These are phyloP conservation scores for Thaumatotibia leucotreta DNA, from an alignment of 1,140 invertebrate genomes.

Conservation along the genomic window DNA sequence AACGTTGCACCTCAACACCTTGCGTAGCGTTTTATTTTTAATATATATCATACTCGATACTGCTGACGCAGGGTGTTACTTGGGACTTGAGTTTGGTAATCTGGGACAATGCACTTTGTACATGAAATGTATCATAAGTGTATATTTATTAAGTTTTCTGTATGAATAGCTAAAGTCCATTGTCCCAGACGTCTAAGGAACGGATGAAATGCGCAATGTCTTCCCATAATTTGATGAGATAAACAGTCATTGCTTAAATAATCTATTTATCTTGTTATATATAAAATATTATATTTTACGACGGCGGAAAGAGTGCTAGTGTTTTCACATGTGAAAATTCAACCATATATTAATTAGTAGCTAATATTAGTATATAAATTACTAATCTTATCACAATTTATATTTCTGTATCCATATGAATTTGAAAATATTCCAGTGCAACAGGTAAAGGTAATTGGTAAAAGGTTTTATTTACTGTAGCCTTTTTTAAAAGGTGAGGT, in stretches of 20 bases:
- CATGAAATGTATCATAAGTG: background rate
- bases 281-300: constrained; percentile 66
- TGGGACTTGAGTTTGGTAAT: constrained; percentile 55
- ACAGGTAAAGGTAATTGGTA: constrained; percentile 61
- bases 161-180: constrained; percentile 41
- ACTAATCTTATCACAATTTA: constrained; percentile 66
- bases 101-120: constrained; percentile 60
- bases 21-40: constrained; percentile 37
- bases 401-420: constrained; percentile 49
- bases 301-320: constrained; percentile 72
- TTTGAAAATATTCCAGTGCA: constrained; percentile 58
- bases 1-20: constrained; percentile 39
- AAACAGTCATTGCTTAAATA: constrained; percentile 70
- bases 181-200: constrained; percentile 66
- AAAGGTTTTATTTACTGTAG: constrained; percentile 59
- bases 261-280: constrained; percentile 66
- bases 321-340: constrained; percentile 75
- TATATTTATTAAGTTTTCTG: background rate
- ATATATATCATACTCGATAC: background rate
- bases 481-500: constrained; percentile 65
- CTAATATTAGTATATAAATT: constrained; percentile 69
- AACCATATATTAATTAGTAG: constrained; percentile 66
- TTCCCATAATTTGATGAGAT: constrained; percentile 72
- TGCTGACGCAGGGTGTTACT: constrained; percentile 47
- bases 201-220: constrained; percentile 77